Base-by-base conservation (phyloP, 1,140 invertebrate genomes). In the Drosophila bipectinata region DNA sequence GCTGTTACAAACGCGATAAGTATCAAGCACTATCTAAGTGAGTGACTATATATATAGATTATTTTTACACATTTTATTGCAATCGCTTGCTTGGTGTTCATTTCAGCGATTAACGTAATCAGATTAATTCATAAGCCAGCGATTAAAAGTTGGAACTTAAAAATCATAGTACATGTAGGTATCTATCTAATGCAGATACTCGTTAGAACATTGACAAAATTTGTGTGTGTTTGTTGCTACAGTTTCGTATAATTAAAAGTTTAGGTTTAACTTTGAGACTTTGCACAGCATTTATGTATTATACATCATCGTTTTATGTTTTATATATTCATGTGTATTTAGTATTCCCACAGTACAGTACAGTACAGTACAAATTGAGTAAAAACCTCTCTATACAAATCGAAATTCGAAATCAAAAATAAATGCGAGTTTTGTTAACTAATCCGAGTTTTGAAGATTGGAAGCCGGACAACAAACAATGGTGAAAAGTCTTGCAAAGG, bases 231-330 rank as follows among this genome's bases (percentile, higher is more conserved):
- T 64, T 64, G 45, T 60, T 63, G 62, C 62, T 67, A 57, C 41
- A 61, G 57, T 81, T 72, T 41, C 8, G 55, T 69, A 57, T 85
- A 74, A 73, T 85, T 75, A 87, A 82, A 55, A 87, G 71, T 82
- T 59, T 81, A 81, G 78, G 82, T 87, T 87, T 87, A 87, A 87
- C 82, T 87, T 87, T 87, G 78, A 87, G 82, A 87, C 82, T 83
- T 85, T 87, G 82, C 82, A 87, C 82, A 87, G 82, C 82, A 66
- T 84, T 76, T 78, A 76, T 69, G 45, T 85, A 74, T 72, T 78
- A 85, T 80, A 85, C 73, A 84, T 72, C 53, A 62, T 61, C 41
- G 61, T 74, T 81, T 41, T 44, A 44, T 59, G 62, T 61, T 24
- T 67, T 55, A 48, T 76, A 51, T 32, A 59, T 75, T 53, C 44